These are phyloP conservation scores for Reticulitermes speratus DNA, from an alignment of 1,140 invertebrate genomes.

Conservation along the genomic window DNA sequence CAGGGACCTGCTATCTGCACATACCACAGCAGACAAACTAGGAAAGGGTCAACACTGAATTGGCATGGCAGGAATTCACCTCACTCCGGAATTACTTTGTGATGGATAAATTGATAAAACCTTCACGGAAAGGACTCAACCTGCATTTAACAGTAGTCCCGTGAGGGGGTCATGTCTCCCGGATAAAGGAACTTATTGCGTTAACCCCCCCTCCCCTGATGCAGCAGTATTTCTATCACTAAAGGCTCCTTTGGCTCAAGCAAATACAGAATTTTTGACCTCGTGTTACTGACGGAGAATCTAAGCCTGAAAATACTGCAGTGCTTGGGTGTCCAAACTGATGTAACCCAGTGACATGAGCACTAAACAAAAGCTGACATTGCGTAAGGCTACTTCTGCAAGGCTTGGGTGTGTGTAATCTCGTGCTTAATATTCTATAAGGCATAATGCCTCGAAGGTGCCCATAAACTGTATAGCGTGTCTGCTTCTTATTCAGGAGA, in stretches of 20 bases:
- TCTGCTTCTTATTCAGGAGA: too few relatives aligned
- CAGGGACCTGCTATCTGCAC: neutral
- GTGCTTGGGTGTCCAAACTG: neutral
- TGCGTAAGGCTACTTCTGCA: too few relatives aligned
- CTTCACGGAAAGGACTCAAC: neutral
- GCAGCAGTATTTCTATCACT: neutral
- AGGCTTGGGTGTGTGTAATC: too few relatives aligned
- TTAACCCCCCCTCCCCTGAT: neutral
- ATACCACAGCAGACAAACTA: neutral
- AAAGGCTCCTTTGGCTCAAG: neutral
- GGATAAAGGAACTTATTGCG: neutral
- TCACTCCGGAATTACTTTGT: slow-evolving; percentile 14
- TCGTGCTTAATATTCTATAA: too few relatives aligned
- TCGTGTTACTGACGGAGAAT: neutral
- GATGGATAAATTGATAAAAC: slow-evolving; percentile 27
- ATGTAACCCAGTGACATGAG: neutral
- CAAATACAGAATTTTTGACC: neutral
- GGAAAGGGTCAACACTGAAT: slow-evolving; percentile 26
- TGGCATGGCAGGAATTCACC: slow-evolving; percentile 25
- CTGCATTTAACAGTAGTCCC: slow-evolving; percentile 13
- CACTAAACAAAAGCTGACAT: too few relatives aligned
- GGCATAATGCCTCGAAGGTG: too few relatives aligned
- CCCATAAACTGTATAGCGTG: too few relatives aligned
- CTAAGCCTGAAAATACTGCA: neutral
- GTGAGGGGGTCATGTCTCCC: neutral